Conservation (phyloP, 2,113 vertebrate genomes). For the Paramormyrops kingsleyae region DNA sequence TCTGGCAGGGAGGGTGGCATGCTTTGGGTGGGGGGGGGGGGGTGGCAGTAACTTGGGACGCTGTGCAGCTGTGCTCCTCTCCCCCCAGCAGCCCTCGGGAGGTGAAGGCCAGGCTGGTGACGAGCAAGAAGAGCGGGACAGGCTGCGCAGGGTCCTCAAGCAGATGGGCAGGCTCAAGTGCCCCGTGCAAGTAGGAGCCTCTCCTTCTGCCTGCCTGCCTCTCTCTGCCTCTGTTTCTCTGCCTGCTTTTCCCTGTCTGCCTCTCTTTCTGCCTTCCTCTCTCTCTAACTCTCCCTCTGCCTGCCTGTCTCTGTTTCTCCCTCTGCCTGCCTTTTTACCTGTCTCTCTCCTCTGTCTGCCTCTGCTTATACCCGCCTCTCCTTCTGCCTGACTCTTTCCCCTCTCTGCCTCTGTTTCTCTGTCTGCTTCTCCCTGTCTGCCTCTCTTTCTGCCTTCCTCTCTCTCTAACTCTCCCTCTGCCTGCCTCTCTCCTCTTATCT, state of each 20-base stretch:
- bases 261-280: conserved; percentile 17
- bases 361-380: not conserved
- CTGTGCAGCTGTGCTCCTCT: conserved; percentile 43
- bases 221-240: not conserved
- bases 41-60: conserved; percentile 15
- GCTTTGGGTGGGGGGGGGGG: not conserved
- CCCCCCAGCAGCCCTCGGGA: conserved; percentile 63
- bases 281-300: conserved; percentile 31
- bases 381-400: not conserved
- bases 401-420: not conserved
- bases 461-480: conserved; percentile 32
- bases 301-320: conserved; percentile 32
- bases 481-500: conserved; percentile 8
- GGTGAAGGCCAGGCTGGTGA: conserved; percentile 67
- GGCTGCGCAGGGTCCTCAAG: conserved; percentile 85
- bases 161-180: conserved; percentile 96
- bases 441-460: conserved; percentile 22
- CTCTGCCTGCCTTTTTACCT: not conserved
- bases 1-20: not conserved
- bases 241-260: not conserved
- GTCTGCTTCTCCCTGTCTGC: not conserved
- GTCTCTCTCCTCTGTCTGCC: not conserved
- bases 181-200: conserved; percentile 75
- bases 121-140: conserved; percentile 81
- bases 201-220: conserved; percentile 24